These are phyloP conservation scores for Malurus leucopterus DNA, from an alignment of 2,797 vertebrate genomes.

Conservation along the genomic window DNA sequence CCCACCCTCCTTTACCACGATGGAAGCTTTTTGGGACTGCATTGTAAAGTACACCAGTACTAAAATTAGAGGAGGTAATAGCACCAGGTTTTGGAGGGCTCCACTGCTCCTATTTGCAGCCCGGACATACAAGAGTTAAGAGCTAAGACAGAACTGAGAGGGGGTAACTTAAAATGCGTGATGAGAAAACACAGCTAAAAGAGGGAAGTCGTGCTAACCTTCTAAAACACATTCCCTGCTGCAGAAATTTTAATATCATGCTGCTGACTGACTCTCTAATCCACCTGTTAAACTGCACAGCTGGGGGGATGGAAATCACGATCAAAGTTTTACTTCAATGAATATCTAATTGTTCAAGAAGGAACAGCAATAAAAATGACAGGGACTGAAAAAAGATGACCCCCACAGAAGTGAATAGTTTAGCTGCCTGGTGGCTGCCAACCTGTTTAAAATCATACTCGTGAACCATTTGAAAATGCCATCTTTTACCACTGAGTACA, in stretches of 20 bases:
- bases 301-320: not conserved
- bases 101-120: not conserved
- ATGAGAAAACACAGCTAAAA: not conserved
- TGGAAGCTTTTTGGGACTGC: not conserved
- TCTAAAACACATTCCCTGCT: not conserved
- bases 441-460: not conserved
- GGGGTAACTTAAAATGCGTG: not conserved
- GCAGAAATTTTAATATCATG: not conserved
- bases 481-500: not conserved
- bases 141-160: not conserved
- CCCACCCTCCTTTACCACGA: not conserved
- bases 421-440: not conserved
- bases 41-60: not conserved
- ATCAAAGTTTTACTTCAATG: conserved; percentile 20
- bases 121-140: not conserved
- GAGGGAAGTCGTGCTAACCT: not conserved
- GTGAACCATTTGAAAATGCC: not conserved
- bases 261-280: not conserved
- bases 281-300: not conserved
- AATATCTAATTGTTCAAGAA: conserved; percentile 17
- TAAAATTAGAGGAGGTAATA: not conserved
- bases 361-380: not conserved
- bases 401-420: not conserved
- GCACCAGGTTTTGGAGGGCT: accelerated
- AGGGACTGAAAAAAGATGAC: not conserved